Conservation (phyloP, 2,888 invertebrate genomes). For the Galerucella nymphaeae region DNA sequence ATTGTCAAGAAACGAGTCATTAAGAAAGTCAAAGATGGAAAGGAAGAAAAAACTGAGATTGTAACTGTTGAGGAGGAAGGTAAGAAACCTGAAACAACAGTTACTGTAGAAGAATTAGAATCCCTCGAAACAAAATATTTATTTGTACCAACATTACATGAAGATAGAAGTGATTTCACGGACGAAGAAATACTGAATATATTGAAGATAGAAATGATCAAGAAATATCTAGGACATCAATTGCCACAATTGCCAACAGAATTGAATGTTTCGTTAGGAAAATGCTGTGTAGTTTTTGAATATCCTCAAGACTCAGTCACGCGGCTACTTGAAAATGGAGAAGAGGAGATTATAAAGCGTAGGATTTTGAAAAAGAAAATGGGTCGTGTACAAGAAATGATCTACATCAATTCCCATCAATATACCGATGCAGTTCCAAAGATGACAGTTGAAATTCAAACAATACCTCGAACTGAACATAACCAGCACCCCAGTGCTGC, state of each 20-base stretch:
- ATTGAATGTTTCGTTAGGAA: conserved; percentile 49
- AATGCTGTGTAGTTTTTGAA: conserved; percentile 49
- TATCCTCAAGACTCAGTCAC: conserved; percentile 47
- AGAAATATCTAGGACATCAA: conserved; percentile 56
- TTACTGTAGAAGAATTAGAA: conserved; percentile 52
- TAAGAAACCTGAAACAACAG: conserved; percentile 23
- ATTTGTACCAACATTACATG: conserved; percentile 57
- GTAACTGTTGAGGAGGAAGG: no score
- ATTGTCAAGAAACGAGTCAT: no score
- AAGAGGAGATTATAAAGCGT: conserved; percentile 52
- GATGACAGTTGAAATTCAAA: conserved; percentile 45
- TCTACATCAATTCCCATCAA: conserved; percentile 64
- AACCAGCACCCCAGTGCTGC: conserved; percentile 45
- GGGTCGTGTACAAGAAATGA: conserved; percentile 61
- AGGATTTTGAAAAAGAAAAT: conserved; percentile 55
- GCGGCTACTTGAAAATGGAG: conserved; percentile 46
- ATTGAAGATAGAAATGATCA: conserved; percentile 57
- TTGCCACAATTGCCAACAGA: conserved; percentile 53
- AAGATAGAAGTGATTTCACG: conserved; percentile 54
- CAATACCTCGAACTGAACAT: conserved; percentile 51
- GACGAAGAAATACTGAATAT: conserved; percentile 56
- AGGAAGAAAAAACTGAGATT: no score
- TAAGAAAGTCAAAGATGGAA: no score
- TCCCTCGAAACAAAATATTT: conserved; percentile 47
- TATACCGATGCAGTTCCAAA: conserved; percentile 53